A percentile compares a stretch with the other conserved stretches of the same genome.
These are phyloP conservation scores for Campodea augens DNA, from an alignment of 1,140 invertebrate genomes.

Conservation along the genomic window DNA sequence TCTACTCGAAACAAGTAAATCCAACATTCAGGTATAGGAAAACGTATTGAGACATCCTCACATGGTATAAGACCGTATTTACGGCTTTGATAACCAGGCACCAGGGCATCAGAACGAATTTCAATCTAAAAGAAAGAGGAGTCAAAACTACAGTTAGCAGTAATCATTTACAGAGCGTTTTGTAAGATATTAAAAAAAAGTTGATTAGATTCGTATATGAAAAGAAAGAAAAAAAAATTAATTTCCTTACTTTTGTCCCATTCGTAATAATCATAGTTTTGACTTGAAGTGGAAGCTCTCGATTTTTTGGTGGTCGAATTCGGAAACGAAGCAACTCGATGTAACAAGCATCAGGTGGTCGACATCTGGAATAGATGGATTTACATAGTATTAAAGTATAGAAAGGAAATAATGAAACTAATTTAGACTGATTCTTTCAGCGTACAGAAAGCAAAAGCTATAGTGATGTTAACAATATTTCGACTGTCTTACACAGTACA, in stretches of 20 bases:
- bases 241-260: conserved; percentile 54
- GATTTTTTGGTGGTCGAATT: conserved; percentile 83
- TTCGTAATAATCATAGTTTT: conserved; percentile 69
- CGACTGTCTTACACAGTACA: no score
- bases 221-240: no score
- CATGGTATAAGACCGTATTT: conserved; percentile 89
- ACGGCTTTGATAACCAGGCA: conserved; percentile 87
- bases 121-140: conserved; percentile 57
- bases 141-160: no score
- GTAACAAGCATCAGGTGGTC: conserved; percentile 95
- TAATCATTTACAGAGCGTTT: background rate
- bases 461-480: no score
- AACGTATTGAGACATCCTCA: conserved; percentile 90
- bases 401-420: no score
- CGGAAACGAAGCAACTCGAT: conserved; percentile 94
- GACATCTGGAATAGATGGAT: conserved; percentile 34
- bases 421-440: no score
- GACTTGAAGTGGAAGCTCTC: conserved; percentile 89
- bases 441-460: no score
- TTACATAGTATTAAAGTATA: background rate
- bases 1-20: conserved; percentile 97
- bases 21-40: conserved; percentile 98
- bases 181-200: conserved; percentile 6
- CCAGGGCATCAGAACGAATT: conserved; percentile 78
- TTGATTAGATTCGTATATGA: conserved; percentile 8